Evolutionary conservation across 2,113 vertebrate species (phyloP).

Genomic region (Gasterosteus nipponicus): DNA sequence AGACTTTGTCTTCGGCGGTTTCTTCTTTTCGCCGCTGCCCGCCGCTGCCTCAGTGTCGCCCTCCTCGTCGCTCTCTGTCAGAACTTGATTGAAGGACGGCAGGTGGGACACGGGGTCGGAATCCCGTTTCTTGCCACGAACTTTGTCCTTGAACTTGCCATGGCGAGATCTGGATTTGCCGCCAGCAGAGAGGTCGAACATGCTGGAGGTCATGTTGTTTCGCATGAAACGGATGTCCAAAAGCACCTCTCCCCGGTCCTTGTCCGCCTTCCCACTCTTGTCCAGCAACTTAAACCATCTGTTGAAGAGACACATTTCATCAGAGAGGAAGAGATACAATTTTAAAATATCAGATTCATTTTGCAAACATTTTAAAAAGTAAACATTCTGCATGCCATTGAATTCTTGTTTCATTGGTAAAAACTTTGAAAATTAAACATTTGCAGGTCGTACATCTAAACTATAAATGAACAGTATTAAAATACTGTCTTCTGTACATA

Average conservation of each 20-base stretch:
- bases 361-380: background rate
- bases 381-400: background rate
- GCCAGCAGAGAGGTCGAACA: constrained; percentile 92
- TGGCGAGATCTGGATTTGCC: constrained; percentile 90
- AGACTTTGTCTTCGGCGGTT: constrained; percentile 82
- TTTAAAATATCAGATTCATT: background rate
- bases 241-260: constrained; percentile 92
- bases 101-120: constrained; percentile 81
- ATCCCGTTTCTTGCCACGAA: constrained; percentile 89
- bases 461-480: background rate
- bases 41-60: constrained; percentile 9
- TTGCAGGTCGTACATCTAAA: background rate
- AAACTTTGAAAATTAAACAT: background rate
- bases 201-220: constrained; percentile 96
- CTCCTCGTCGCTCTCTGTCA: constrained; percentile 88
- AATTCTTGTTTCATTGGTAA: background rate
- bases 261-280: constrained; percentile 91
- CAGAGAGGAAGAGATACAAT: background rate
- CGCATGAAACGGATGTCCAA: constrained; percentile 94
- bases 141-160: constrained; percentile 93
- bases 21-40: constrained; percentile 82
- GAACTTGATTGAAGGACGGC: constrained; percentile 76
- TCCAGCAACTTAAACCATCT: constrained; percentile 93
- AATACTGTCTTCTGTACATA: background rate
- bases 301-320: constrained; percentile 11